Percentiles rank a stretch among this genome's conserved stretches.
Conservation (phyloP, 2,113 vertebrate species). For the Thalassoma bifasciatum region DNA sequence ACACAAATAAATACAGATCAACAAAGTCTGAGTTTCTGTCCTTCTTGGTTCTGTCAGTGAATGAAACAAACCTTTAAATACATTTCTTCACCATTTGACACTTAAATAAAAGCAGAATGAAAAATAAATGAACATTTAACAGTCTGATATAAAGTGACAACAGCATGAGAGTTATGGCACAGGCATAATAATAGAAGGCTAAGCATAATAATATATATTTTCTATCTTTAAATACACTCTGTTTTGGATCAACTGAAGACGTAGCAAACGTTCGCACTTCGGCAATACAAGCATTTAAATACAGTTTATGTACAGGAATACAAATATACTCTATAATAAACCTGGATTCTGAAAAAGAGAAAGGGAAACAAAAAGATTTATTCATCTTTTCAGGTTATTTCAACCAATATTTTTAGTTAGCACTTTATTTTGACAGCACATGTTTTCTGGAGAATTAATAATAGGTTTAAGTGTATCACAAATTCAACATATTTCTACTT, state of each 20-base stretch:
- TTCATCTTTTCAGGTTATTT: background rate
- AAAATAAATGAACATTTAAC: background rate
- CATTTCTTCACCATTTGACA: background rate
- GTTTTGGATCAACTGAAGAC: conserved; percentile 34
- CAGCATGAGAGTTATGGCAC: conserved; percentile 39
- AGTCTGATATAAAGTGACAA: conserved; percentile 49
- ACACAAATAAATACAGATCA: background rate
- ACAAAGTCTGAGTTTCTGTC: background rate
- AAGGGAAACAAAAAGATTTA: background rate
- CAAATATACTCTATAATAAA: conserved; percentile 60
- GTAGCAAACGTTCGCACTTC: conserved; percentile 33
- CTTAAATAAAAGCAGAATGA: background rate
- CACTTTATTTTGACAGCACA: conserved; percentile 21
- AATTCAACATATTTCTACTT: background rate
- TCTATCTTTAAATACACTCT: conserved; percentile 15
- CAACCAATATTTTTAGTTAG: conserved; percentile 19
- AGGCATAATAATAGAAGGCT: conserved; percentile 15
- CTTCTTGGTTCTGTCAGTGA: too few species aligned
- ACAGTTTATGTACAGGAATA: conserved; percentile 39
- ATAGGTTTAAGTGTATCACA: background rate
- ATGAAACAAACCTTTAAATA: background rate
- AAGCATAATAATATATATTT: background rate
- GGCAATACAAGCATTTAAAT: conserved; percentile 56
- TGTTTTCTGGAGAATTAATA: background rate
- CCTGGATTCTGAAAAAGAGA: conserved; percentile 26